These are phyloP conservation scores for Ennomos erosarius DNA, from an alignment of 2,888 invertebrate genomes.

Conservation along the genomic window DNA sequence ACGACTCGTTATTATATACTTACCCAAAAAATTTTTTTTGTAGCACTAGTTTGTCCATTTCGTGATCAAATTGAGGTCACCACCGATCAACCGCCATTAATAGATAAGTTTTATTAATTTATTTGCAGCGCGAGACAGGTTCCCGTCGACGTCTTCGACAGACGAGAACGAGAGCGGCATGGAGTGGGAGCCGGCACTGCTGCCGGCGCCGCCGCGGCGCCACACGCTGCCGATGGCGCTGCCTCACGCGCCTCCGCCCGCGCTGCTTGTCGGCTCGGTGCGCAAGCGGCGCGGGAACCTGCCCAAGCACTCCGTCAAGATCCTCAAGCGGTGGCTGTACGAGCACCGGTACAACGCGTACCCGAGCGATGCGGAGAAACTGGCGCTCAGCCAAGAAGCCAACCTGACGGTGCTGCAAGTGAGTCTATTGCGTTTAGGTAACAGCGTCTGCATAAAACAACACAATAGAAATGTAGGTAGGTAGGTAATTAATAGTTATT, in stretches of 20 bases:
- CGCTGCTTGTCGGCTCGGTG: constrained; percentile 79
- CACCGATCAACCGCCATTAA: too few relatives aligned
- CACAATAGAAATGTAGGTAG: background rate
- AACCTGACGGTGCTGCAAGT: constrained; percentile 95
- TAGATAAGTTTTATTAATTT: too few relatives aligned
- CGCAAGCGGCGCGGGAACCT: constrained; percentile 95
- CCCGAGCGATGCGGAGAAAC: constrained; percentile 96
- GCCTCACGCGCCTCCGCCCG: constrained; percentile 39
- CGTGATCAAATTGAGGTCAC: too few relatives aligned
- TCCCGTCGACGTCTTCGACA: constrained; percentile 88
- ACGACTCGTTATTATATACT: background rate
- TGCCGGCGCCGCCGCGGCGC: constrained; percentile 41
- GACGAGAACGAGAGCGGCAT: constrained; percentile 88
- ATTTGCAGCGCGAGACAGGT: constrained; percentile 86
- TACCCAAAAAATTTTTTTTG: too few relatives aligned
- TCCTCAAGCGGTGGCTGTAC: constrained; percentile 96
- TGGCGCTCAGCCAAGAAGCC: constrained; percentile 93
- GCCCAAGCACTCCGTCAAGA: constrained; percentile 96
- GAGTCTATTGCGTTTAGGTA: constrained; percentile 29
- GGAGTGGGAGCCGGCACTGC: constrained; percentile 76
- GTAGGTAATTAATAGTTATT: too few relatives aligned
- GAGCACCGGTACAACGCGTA: constrained; percentile 98
- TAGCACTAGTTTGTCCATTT: too few relatives aligned
- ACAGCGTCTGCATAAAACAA: background rate
- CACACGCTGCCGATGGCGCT: constrained; percentile 36